Evolutionary conservation across 2,888 invertebrate genomes (phyloP), one percentile per base, ranked within the genome.

Genomic region (Meganola albula): DNA sequence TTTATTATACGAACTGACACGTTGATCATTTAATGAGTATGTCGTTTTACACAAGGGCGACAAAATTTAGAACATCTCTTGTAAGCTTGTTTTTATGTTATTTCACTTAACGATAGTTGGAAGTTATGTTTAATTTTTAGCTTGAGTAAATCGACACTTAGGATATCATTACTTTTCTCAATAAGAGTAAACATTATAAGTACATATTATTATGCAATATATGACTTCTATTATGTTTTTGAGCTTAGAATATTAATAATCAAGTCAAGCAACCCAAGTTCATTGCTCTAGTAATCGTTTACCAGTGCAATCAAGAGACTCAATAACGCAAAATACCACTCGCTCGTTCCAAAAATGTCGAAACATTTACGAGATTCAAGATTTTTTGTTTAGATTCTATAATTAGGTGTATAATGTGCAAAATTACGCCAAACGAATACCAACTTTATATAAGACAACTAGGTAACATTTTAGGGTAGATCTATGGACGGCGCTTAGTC

Each of bases 291-390:
- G 57, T 68, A 67, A 65, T 70, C 61, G 67, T 62, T 71, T 58
- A 63, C 62, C 65, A 52, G 48, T 65, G 71, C 66, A 68, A 72
- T 75, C 66, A 68, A 65, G 56, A 67, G 62, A 61, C 71, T 74
- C 67, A 72, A 74, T 71, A 74, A 73, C 66, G 70, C 69, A 69
- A 74, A 74, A 74, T 68, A 75, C 72, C 58, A 70, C 57, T 65
- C 50, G 71, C 67, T 59, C 46, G 62, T 58, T 58, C 74, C 70
- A 63, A 71, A 74, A 72, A 74, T 74, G 71, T 68, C 69, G 72
- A 75, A 78, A 74, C 76, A 65, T 77, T 78, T 74, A 78, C 69
- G 66, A 73, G 71, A 62, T 63, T 58, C 50, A 44, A 64, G 58
- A 63, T 67, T 71, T 78, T 77, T 76, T 74, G 68, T 67, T 70